Evolutionary conservation across 2,888 invertebrate species (phyloP), one percentile per base, ranked within the genome.

Genomic region (Elysia crispata): DNA sequence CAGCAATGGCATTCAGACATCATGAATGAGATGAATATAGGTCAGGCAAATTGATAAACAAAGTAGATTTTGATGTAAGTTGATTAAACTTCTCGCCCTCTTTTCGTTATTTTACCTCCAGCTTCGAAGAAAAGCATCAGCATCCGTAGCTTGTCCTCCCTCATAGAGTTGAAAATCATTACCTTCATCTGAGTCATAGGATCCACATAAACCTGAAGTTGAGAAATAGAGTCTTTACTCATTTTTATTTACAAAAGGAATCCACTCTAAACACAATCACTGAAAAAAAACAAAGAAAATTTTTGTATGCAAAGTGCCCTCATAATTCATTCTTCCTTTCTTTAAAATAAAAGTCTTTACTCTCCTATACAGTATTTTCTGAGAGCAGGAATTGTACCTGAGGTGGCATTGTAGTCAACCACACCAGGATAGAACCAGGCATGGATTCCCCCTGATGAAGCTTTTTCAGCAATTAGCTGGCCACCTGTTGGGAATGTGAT

Each of bases 381-480:
- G 15, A 28, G 23, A 0, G 1, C 57, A 41, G 8, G 31, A 30
- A 11, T 33, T 64, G 0, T 67, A 86, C 86, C 86, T 77, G 70
- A 25, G 60, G 84, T 86, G 11, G 81, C 67, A 28, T 82, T 82
- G 62, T 60, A 73, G 64, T 86, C 86, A 30, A 83, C 77, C 6
- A 81, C 77, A 0, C 85, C 83, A 11, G 86, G 84, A 70, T 86
- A 86, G 66, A 85, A 76, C 86, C 86, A 86, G 20, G 85, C 76
- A 73, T 82, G 81, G 31, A 86, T 77, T 57, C 76, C 81, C 11
- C 74, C 50, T 25, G 77, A 49, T 15, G 50, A 25, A 33, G 77
- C 77, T 20, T 67, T 54, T 28, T 79, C 69, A 0, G 83, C 82
- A 20, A 78, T 73, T 13, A 86, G 50, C n/a, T 66, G 75, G 28